Conservation (phyloP, 2,888 invertebrate genomes). For the Macrophya alboannulata region DNA sequence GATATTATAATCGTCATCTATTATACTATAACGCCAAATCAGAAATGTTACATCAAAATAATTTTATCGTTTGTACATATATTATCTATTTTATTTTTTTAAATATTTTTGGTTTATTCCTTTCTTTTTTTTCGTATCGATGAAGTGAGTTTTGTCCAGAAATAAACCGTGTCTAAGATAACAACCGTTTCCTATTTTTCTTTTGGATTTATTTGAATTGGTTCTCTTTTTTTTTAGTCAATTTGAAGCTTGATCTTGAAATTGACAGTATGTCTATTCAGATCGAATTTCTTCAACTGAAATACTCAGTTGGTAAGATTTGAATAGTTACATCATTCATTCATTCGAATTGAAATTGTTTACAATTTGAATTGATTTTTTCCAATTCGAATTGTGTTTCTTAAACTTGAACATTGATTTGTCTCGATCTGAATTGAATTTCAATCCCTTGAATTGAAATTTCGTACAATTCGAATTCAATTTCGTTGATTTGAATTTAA, state of each 20-base stretch:
- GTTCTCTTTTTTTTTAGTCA: neutral
- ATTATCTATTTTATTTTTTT: neutral
- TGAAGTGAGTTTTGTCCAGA: neutral
- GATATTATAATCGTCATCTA: too few relatives aligned
- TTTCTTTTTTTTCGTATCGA: neutral
- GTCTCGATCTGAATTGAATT: neutral
- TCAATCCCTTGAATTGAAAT: neutral
- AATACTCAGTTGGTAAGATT: neutral
- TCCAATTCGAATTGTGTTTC: too few relatives aligned
- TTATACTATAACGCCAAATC: neutral
- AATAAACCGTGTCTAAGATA: conserved; percentile 3
- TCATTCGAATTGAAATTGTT: neutral
- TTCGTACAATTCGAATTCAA: neutral
- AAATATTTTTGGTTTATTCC: neutral
- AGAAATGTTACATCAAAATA: neutral
- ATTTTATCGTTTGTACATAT: neutral
- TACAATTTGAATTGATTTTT: too few relatives aligned
- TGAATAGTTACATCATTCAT: neutral
- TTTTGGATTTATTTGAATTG: neutral
- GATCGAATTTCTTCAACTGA: neutral
- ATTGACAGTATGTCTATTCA: neutral
- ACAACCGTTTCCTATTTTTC: neutral
- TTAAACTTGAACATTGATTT: neutral
- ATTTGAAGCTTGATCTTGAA: neutral
- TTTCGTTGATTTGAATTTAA: neutral